These are phyloP conservation scores for Sinocyclocheilus anophthalmus DNA, from an alignment of 2,113 vertebrate genomes.

Conservation along the genomic window DNA sequence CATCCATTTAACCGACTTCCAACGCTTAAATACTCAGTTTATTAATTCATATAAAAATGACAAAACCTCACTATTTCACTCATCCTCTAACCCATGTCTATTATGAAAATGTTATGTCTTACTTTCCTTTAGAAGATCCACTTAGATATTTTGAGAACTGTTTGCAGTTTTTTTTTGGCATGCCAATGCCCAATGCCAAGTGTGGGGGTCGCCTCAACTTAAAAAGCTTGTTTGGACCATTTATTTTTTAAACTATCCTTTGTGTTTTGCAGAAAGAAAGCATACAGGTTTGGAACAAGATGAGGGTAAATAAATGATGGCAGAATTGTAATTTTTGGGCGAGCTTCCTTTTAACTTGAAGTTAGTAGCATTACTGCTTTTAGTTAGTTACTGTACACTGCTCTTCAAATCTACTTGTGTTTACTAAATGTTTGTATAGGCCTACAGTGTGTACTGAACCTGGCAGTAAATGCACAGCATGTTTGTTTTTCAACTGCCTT, in stretches of 20 bases:
- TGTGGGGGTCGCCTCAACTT: too few species aligned
- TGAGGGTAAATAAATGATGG: neutral
- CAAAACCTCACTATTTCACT: too few species aligned
- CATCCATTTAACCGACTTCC: too few species aligned
- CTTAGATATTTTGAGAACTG: too few species aligned
- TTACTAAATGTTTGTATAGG: neutral
- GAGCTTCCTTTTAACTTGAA: neutral
- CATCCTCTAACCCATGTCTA: too few species aligned
- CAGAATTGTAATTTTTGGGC: neutral
- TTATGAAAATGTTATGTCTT: too few species aligned
- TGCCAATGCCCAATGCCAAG: too few species aligned
- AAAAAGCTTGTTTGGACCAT: neutral
- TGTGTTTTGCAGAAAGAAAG: neutral
- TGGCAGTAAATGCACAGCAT: neutral
- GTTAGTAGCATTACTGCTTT: neutral
- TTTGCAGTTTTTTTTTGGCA: too few species aligned
- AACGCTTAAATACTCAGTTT: too few species aligned
- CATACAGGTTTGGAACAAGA: neutral
- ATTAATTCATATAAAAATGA: too few species aligned
- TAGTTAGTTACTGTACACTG: neutral
- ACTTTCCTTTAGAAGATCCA: too few species aligned
- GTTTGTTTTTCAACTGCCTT: constrained; percentile 1
- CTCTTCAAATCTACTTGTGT: neutral
- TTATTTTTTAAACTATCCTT: neutral
- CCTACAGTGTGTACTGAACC: neutral